Evolutionary conservation across 1,140 invertebrate species (phyloP), one percentile per base, ranked within the genome.

Genomic region (Drosophila sechellia): DNA sequence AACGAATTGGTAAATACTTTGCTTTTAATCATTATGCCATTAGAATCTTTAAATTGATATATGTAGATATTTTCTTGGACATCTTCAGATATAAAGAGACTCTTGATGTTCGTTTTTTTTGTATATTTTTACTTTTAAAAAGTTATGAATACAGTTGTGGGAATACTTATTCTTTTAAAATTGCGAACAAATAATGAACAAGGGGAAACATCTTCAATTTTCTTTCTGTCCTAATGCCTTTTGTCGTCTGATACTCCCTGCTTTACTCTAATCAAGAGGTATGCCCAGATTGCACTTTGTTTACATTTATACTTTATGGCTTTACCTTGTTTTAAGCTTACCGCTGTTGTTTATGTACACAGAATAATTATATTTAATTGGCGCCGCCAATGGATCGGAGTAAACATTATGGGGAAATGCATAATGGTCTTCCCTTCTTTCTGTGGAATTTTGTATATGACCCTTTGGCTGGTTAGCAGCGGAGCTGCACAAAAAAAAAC

Each of bases 301-400:
- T 76, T 72, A 60, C 69, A 55, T 69, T 66, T 83, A 69, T 79
- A 74, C 73, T 86, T 86, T 83, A 79, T 87, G 76, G 76, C 70
- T 71, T 81, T 87, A 56, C 46, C 79, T 81, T 81, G 74, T 86
- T 81, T 52, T 77, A 43, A 43, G 43, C 45, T 55, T 42, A 37
- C 25, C 52, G 20, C 48, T 64, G 27, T 60, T 42, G 60, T 52
- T 59, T 65, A 66, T 76, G 75, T 59, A 58, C 60, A 63, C 52
- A 57, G 61, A 79, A 75, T 87, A 86, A 86, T 86, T 86, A 86
- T 64, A 79, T 68, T 68, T 87, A 86, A 87, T 86, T 86, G 83
- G 27, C 55, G 56, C 42, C 74, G 48, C 42, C 66, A 70, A 70
- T 70, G 61, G 60, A 76, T 68, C 61, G 54, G 55, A 69, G 43